Percentiles rank a stretch among this genome's conserved stretches.
phyloP scores from a whole-genome alignment of 92 coral and sea anemone species.

The Paramuricea clavata region DNA sequence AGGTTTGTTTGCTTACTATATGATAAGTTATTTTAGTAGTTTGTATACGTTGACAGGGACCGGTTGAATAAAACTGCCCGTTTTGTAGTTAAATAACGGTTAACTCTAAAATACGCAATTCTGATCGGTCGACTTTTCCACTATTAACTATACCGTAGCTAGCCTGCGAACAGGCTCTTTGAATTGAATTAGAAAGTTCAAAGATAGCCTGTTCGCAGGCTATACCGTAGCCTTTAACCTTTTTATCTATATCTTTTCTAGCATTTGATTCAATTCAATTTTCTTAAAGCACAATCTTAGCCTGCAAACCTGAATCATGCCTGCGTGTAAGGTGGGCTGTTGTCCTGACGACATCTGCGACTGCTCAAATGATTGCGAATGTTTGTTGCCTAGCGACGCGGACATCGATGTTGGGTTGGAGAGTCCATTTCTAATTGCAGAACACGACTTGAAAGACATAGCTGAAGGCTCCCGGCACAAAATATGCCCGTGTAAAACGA shows the following conservation, averaged over 20 bases:
- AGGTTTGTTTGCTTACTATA: no score
- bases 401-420: conserved; percentile 13
- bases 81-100: no score
- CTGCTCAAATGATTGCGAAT: conserved; percentile 38
- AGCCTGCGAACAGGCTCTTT: no score
- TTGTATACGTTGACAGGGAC: no score
- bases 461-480: neutral
- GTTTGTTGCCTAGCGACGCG: conserved; percentile 20
- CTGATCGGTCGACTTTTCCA: no score
- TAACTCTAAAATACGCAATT: no score
- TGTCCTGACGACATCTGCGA: conserved; percentile 31
- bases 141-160: no score
- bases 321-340: conserved; percentile 34
- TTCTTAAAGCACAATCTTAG: neutral
- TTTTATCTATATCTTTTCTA: neutral
- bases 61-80: no score
- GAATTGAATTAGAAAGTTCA: no score
- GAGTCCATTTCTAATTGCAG: conserved; percentile 9
- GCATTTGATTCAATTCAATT: neutral
- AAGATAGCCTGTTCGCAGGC: no score
- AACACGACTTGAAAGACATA: neutral
- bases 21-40: no score
- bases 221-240: neutral
- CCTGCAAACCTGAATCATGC: conserved; percentile 22
- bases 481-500: conserved; percentile 28